Evolutionary conservation across 2,113 vertebrate species (phyloP).

Genomic region (Pardalotus punctatus): DNA sequence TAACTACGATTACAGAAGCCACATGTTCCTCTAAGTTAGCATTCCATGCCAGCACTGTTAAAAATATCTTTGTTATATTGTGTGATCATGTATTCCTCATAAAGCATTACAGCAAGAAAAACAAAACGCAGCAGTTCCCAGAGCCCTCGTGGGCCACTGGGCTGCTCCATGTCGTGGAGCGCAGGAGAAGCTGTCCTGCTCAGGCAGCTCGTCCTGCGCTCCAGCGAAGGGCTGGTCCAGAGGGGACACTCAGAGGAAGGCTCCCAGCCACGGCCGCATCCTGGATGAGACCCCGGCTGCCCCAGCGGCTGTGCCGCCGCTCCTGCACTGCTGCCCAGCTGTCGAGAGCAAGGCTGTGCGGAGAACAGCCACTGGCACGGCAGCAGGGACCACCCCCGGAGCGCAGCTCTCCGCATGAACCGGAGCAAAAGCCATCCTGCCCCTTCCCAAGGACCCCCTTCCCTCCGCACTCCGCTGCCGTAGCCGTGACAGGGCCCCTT

Average conservation of each 20-base stretch:
- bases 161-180: rapidly evolving
- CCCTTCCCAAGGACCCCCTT: not conserved
- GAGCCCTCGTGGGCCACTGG: rapidly evolving
- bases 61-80: not conserved
- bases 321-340: not conserved
- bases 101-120: not conserved
- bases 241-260: not conserved
- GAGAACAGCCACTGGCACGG: rapidly evolving
- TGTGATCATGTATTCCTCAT: not conserved
- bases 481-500: not conserved
- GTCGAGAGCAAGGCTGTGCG: rapidly evolving
- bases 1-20: not conserved
- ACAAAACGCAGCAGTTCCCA: not conserved
- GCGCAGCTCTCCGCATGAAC: rapidly evolving
- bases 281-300: rapidly evolving
- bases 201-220: not conserved
- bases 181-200: not conserved
- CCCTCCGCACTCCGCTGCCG: not conserved
- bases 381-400: not conserved
- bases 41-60: not conserved
- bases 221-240: not conserved
- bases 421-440: not conserved
- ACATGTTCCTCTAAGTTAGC: not conserved
- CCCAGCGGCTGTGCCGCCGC: rapidly evolving
- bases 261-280: rapidly evolving